Evolutionary conservation across 2,888 invertebrate genomes (phyloP), one percentile per base, ranked within the genome.

Genomic region (Odontocolon sp.): DNA sequence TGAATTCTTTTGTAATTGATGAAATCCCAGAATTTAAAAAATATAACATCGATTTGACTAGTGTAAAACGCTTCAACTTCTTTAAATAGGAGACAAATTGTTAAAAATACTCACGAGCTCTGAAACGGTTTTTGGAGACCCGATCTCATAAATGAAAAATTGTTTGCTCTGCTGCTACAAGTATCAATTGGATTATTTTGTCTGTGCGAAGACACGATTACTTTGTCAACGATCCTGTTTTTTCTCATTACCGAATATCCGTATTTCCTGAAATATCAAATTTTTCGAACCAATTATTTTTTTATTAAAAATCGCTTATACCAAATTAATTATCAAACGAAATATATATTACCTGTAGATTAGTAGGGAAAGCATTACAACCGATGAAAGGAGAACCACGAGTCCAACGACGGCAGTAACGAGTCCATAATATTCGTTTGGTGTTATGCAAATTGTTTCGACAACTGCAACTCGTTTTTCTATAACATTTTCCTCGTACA

Each of bases 401-500:
- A 97, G 91, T 8, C 95, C 93, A 74, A 96, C 94, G 0, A 97
- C 92, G 0, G 96, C 95, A 1, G 95, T 94, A 63, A 97, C 92
- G n/a, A 97, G 91, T 0, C 96, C 95, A 85, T 97, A 95, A 90
- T 97, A 97, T 89, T 97, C 96, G 66, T 95, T 93, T 2, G 94
- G 94, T 1, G 96, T 94, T 75, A 97, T 93, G 88, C 97, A 97
- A 18, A 97, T 94, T 0, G 94, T 95, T 78, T 95, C 93, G 33
- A 92, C 90, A 3, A 95, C 92, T 0, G 94, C 91, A 0, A 94
- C 92, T 28, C 87, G 88, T 26, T 83, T 86, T 66, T 88, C 88
- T 3, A 89, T 82, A 4, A 85, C 78, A 45, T 87, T 87, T 56
- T 87, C 89, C 40, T 89, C 88, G n/a, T 87, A 85, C 83, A 92